Percentiles rank a stretch among this genome's conserved stretches.
Conservation (phyloP, 2,888 invertebrate genomes). For the Andrena flavipes region DNA sequence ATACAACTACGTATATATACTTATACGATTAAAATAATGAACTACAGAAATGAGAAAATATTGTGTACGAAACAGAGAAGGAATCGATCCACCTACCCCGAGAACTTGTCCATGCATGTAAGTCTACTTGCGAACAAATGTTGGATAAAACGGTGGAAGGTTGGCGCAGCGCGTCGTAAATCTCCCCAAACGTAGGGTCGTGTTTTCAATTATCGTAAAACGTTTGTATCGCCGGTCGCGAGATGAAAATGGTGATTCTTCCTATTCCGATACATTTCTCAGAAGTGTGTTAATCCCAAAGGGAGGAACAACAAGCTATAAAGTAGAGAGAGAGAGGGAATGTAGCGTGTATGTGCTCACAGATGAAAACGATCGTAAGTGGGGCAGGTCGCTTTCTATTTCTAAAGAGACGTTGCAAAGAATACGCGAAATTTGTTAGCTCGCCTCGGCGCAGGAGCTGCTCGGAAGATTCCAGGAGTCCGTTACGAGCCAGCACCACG, state of each 20-base stretch:
- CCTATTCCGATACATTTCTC: neutral
- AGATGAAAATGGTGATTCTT: neutral
- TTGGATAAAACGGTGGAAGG: too few relatives aligned
- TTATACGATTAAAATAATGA: too few relatives aligned
- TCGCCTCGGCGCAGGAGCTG: slow-evolving; percentile 8
- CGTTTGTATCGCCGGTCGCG: neutral
- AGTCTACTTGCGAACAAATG: too few relatives aligned
- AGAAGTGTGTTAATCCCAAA: neutral
- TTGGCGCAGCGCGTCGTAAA: too few relatives aligned
- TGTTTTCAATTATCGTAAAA: neutral
- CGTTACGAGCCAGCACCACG: slow-evolving; percentile 35
- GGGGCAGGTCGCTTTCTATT: slow-evolving; percentile 28
- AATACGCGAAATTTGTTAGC: slow-evolving; percentile 44
- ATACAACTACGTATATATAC: too few relatives aligned
- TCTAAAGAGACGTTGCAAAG: neutral
- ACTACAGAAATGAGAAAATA: too few relatives aligned
- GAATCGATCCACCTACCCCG: too few relatives aligned
- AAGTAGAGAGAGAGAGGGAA: neutral
- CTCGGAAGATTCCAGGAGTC: slow-evolving; percentile 31
- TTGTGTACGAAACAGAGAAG: too few relatives aligned
- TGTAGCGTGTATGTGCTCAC: neutral
- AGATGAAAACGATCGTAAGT: slow-evolving; percentile 41
- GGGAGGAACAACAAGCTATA: neutral
- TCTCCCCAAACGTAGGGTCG: too few relatives aligned
- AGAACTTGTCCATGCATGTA: too few relatives aligned